Percentiles rank a stretch among this genome's conserved stretches.
These are phyloP conservation scores for Megastigmus dorsalis DNA, from an alignment of 2,888 invertebrate genomes.

Conservation along the genomic window DNA sequence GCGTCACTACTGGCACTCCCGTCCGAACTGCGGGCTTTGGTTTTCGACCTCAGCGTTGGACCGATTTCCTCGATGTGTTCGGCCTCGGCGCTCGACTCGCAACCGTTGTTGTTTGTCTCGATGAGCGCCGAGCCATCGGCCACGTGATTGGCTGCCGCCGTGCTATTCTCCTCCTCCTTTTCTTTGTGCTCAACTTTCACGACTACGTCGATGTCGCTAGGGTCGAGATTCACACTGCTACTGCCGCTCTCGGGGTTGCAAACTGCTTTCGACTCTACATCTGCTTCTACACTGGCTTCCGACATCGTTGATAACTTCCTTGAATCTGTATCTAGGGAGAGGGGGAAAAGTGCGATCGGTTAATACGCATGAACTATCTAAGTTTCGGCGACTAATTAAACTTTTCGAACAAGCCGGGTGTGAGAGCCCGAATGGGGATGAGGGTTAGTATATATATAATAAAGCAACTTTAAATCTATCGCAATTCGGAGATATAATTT, in stretches of 20 bases:
- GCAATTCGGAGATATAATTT: too few relatives aligned
- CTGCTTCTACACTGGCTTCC: slow-evolving; percentile 17
- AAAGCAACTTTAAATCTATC: too few relatives aligned
- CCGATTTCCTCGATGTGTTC: slow-evolving; percentile 32
- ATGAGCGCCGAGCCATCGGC: slow-evolving; percentile 15
- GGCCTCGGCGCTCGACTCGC: slow-evolving; percentile 57
- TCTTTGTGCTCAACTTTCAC: slow-evolving; percentile 3
- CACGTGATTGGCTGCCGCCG: slow-evolving; percentile 8
- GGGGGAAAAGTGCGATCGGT: too few relatives aligned
- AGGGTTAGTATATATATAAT: too few relatives aligned
- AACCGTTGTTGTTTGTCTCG: slow-evolving; percentile 71
- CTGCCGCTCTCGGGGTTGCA: background rate
- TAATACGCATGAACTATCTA: too few relatives aligned
- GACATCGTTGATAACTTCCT: slow-evolving; percentile 31
- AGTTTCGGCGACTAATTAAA: too few relatives aligned
- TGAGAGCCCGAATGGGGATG: too few relatives aligned
- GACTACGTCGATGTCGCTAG: background rate
- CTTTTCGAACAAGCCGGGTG: too few relatives aligned
- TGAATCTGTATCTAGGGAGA: slow-evolving; percentile 23
- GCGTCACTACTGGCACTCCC: slow-evolving; percentile 45
- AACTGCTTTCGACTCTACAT: slow-evolving; percentile 6
- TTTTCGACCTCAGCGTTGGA: slow-evolving; percentile 70
- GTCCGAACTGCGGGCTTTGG: slow-evolving; percentile 68
- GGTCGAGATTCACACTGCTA: too few relatives aligned
- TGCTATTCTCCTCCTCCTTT: background rate